phyloP scores from a whole-genome alignment of 2,888 invertebrate genomes.

The Pheosia tremula region DNA sequence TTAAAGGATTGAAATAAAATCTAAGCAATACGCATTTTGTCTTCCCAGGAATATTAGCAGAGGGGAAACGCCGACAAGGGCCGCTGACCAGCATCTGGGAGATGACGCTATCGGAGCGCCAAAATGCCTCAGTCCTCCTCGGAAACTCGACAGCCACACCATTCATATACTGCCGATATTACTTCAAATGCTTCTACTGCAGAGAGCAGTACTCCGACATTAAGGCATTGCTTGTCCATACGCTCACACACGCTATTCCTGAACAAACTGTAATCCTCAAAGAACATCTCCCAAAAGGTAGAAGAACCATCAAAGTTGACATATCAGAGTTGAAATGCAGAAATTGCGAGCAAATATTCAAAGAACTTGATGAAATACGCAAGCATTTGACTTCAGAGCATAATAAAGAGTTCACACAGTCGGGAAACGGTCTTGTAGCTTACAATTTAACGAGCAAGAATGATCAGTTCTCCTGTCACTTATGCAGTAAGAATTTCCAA shows the following conservation, averaged over 20 bases:
- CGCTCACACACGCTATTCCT: slow-evolving; percentile 52
- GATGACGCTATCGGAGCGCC: slow-evolving; percentile 65
- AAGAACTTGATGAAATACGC: slow-evolving; percentile 52
- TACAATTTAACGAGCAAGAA: slow-evolving; percentile 58
- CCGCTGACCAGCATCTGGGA: slow-evolving; percentile 68
- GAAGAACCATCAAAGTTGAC: slow-evolving; percentile 66
- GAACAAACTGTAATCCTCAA: slow-evolving; percentile 51
- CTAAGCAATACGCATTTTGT: slow-evolving; percentile 44
- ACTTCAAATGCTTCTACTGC: slow-evolving; percentile 71
- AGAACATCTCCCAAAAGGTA: slow-evolving; percentile 63
- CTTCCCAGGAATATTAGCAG: slow-evolving; percentile 48
- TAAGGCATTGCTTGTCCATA: slow-evolving; percentile 54
- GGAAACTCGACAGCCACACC: slow-evolving; percentile 60
- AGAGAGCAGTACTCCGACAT: slow-evolving; percentile 60
- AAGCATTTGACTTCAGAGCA: slow-evolving; percentile 56
- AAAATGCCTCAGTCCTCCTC: slow-evolving; percentile 62
- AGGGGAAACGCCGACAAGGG: slow-evolving; percentile 47
- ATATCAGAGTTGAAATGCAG: slow-evolving; percentile 65
- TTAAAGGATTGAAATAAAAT: background rate
- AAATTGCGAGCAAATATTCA: slow-evolving; percentile 47
- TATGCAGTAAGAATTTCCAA: slow-evolving; percentile 63
- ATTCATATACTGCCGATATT: slow-evolving; percentile 68
- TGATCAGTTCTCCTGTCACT: slow-evolving; percentile 61
- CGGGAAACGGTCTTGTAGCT: slow-evolving; percentile 62
- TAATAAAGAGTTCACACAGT: slow-evolving; percentile 53